These are phyloP conservation scores for Eunapius fragilis DNA, from an alignment of 37 sponge, comb jelly and placozoan species.

Conservation along the genomic window DNA sequence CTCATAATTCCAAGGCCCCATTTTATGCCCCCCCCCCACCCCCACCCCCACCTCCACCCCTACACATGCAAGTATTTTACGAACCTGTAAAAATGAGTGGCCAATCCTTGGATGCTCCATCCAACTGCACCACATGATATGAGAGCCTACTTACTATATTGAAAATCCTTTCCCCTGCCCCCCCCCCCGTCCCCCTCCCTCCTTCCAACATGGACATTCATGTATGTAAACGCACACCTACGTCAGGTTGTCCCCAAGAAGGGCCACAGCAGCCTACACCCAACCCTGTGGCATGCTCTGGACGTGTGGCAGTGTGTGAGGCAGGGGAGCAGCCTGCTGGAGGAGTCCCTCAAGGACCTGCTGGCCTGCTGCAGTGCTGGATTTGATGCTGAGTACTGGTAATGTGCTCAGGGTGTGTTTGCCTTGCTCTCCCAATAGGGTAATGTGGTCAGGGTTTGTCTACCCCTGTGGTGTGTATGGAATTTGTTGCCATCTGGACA, in stretches of 20 bases:
- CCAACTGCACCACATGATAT: not conserved
- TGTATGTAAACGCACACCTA: no score
- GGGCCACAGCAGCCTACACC: constrained; percentile 13
- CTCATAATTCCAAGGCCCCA: no score
- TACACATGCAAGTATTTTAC: no score
- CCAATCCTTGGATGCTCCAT: no score
- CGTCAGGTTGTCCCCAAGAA: not conserved
- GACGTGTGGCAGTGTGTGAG: constrained; percentile 61
- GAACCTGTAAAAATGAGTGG: no score
- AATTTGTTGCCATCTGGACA: no score
- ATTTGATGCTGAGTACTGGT: constrained; percentile 50
- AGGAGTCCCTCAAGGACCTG: constrained; percentile 52
- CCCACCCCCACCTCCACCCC: no score
- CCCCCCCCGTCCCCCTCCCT: constrained; percentile 1
- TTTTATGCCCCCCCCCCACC: no score
- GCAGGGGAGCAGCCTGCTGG: constrained; percentile 10
- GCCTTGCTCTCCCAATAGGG: not conserved
- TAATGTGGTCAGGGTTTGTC: not conserved
- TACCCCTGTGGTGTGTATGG: not conserved
- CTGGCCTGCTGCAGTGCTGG: constrained; percentile 34
- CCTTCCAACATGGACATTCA: no score
- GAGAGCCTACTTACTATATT: not conserved
- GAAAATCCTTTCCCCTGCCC: not conserved
- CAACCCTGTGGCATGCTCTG: constrained; percentile 78
- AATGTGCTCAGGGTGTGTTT: not conserved